A percentile compares a stretch with the other conserved stretches of the same genome.
Conservation (phyloP, 2,113 vertebrate genomes). For the Chaetodon auriga region DNA sequence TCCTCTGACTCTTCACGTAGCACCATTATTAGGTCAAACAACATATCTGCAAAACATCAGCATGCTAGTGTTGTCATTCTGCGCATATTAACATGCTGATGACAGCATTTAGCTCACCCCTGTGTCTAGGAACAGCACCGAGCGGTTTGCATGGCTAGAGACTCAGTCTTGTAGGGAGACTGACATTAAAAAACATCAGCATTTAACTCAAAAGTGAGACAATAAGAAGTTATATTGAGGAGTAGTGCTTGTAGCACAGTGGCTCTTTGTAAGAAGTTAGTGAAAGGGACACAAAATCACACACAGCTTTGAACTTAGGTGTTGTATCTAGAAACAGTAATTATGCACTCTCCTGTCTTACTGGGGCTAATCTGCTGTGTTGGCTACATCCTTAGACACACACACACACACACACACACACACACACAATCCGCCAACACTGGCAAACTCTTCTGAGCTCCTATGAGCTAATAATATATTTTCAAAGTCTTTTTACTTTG, state of each 20-base stretch:
- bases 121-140: no score
- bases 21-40: no score
- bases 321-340: not conserved
- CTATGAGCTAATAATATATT: not conserved
- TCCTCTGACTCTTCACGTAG: no score
- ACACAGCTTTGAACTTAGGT: not conserved
- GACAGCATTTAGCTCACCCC: no score
- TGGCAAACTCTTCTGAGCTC: conserved; percentile 9
- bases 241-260: not conserved
- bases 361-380: conserved; percentile 9
- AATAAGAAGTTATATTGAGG: not conserved
- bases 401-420: conserved; percentile 2
- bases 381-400: conserved; percentile 19
- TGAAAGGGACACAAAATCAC: conserved; percentile 9
- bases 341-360: not conserved
- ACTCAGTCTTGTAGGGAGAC: not conserved
- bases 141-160: not conserved
- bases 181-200: not conserved
- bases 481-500: not conserved
- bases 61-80: no score
- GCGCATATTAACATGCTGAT: no score
- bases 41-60: no score
- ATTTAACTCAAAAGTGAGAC: not conserved
- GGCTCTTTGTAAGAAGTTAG: not conserved
- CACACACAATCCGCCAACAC: not conserved